Conservation (phyloP, 2,888 invertebrate species). For the Dryobotodes eremita region DNA sequence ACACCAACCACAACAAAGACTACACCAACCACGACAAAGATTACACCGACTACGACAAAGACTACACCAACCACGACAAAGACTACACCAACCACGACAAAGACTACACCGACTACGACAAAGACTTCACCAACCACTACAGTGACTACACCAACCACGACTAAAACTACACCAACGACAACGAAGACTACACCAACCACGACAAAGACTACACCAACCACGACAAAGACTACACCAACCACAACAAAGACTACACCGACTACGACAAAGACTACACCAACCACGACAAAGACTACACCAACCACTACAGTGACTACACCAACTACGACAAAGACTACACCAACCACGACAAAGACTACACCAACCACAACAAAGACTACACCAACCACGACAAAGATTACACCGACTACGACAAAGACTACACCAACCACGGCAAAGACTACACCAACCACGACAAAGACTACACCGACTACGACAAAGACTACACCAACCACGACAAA, state of each 20-base stretch:
- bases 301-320: not conserved
- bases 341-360: not conserved
- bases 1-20: not conserved
- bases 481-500: not conserved
- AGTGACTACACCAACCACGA: not conserved
- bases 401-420: not conserved
- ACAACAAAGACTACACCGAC: not conserved
- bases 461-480: not conserved
- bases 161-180: not conserved
- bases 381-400: not conserved
- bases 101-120: not conserved
- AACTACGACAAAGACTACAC: not conserved
- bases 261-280: not conserved
- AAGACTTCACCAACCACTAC: rapidly evolving
- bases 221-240: not conserved
- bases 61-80: not conserved
- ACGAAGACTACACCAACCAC: not conserved
- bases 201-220: not conserved
- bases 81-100: not conserved
- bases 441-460: not conserved
- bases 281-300: not conserved
- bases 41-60: not conserved
- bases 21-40: not conserved
- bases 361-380: not conserved
- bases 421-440: not conserved